Evolutionary conservation across 2,888 invertebrate genomes (phyloP).

Genomic region (Cordilura impudica): DNA sequence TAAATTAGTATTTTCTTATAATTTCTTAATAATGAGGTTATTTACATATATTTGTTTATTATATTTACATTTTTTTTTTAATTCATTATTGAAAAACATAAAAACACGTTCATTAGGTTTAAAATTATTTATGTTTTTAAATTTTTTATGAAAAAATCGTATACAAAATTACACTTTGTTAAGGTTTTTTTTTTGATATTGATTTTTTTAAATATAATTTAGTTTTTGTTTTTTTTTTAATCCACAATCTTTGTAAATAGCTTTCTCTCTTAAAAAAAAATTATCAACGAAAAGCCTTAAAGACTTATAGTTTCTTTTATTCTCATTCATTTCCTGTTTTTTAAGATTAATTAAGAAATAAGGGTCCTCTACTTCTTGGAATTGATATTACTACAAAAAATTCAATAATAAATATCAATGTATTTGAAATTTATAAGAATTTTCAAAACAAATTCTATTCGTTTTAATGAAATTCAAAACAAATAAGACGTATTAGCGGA

Average conservation of each 20-base stretch:
- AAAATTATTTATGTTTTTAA: slow-evolving; percentile 48
- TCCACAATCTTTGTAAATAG: slow-evolving; percentile 59
- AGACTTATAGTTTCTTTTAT: neutral
- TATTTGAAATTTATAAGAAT: slow-evolving; percentile 5
- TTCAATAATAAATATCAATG: slow-evolving; percentile 44
- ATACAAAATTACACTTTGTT: slow-evolving; percentile 56
- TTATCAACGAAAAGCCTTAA: slow-evolving; percentile 51
- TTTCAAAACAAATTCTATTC: slow-evolving; percentile 28
- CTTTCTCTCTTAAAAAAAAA: slow-evolving; percentile 50
- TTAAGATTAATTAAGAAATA: slow-evolving; percentile 6
- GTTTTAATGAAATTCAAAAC: slow-evolving; percentile 26
- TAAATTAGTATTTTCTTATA: neutral
- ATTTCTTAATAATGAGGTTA: slow-evolving; percentile 27
- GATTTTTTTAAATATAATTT: neutral
- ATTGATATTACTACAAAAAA: slow-evolving; percentile 36
- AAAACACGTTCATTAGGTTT: slow-evolving; percentile 61
- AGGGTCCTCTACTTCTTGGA: slow-evolving; percentile 31
- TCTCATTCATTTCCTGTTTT: slow-evolving; percentile 32
- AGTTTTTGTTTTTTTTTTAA: slow-evolving; percentile 15
- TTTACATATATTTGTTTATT: slow-evolving; percentile 21
- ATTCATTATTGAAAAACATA: slow-evolving; percentile 44
- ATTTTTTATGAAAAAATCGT: slow-evolving; percentile 44
- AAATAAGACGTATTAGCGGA: slow-evolving; percentile 75
- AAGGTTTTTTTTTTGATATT: slow-evolving; percentile 16
- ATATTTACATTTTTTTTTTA: slow-evolving; percentile 5